Percentiles rank a stretch among this genome's conserved stretches.
Conservation (phyloP, 2,797 vertebrate genomes). For the Gouania willdenowi region DNA sequence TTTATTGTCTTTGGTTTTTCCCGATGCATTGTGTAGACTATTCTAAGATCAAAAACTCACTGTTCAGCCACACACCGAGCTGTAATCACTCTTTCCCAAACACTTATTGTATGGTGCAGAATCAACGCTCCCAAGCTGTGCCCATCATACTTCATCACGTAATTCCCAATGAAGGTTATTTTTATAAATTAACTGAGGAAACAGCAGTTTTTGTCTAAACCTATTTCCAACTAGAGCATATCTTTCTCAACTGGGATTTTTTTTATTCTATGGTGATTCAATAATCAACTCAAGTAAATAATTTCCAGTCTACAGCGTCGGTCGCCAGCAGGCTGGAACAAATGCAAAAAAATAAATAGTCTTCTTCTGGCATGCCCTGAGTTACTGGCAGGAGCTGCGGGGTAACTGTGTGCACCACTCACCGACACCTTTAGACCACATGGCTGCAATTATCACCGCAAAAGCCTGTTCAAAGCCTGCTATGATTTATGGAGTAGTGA, state of each 20-base stretch:
- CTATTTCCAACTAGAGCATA: slow-evolving; percentile 65
- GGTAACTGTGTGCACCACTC: slow-evolving; percentile 44
- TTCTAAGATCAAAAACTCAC: slow-evolving; percentile 41
- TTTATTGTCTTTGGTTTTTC: slow-evolving; percentile 63
- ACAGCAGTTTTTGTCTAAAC: slow-evolving; percentile 56
- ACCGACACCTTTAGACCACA: slow-evolving; percentile 41
- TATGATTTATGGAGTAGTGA: slow-evolving; percentile 39
- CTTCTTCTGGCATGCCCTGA: slow-evolving; percentile 46
- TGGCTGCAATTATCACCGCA: slow-evolving; percentile 35
- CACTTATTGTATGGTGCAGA: slow-evolving; percentile 4
- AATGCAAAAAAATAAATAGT: slow-evolving; percentile 70
- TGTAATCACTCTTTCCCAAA: slow-evolving; percentile 24
- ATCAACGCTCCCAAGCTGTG: slow-evolving; percentile 31
- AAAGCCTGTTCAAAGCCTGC: slow-evolving; percentile 21
- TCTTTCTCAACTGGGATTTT: slow-evolving; percentile 21
- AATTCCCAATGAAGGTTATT: slow-evolving; percentile 71
- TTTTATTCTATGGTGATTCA: slow-evolving; percentile 48
- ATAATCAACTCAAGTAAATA: slow-evolving; percentile 71
- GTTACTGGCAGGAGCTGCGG: slow-evolving; percentile 53
- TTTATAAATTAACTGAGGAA: slow-evolving; percentile 66
- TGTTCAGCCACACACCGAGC: slow-evolving; percentile 22
- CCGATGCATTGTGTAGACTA: slow-evolving; percentile 28
- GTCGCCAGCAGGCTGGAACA: slow-evolving; percentile 64
- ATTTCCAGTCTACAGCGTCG: slow-evolving; percentile 62
- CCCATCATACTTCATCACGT: slow-evolving; percentile 67